These are phyloP conservation scores for Semicossyphus pulcher DNA, from an alignment of 2,113 vertebrate genomes.

Conservation along the genomic window DNA sequence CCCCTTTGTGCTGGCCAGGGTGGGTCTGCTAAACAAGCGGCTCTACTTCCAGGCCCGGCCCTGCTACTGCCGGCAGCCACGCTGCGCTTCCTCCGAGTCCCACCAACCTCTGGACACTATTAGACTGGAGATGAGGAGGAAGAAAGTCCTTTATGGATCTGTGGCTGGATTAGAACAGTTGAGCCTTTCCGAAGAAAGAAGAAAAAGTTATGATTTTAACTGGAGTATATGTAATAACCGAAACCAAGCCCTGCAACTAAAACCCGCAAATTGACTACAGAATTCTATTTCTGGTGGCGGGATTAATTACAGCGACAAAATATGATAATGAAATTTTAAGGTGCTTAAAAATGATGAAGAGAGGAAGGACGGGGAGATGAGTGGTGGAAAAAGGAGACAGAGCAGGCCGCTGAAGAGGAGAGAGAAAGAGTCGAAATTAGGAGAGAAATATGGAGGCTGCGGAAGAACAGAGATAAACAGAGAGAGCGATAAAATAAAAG, in stretches of 20 bases:
- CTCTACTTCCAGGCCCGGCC: slow-evolving; percentile 59
- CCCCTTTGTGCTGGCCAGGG: slow-evolving; percentile 76
- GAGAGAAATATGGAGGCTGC: neutral
- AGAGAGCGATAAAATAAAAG: neutral
- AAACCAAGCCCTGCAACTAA: slow-evolving; percentile 22
- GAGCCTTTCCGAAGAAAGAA: neutral
- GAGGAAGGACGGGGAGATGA: neutral
- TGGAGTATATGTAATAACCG: neutral
- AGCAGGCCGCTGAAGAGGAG: neutral
- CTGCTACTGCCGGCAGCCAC: slow-evolving; percentile 30
- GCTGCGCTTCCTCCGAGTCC: slow-evolving; percentile 41
- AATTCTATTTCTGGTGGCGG: slow-evolving; percentile 24
- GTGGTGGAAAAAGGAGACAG: neutral
- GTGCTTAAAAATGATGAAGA: neutral
- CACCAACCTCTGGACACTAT: slow-evolving; percentile 4
- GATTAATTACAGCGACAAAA: slow-evolving; percentile 41
- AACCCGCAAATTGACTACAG: slow-evolving; percentile 7
- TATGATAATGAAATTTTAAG: slow-evolving; percentile 19
- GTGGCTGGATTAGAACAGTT: neutral
- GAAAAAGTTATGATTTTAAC: slow-evolving; percentile 1
- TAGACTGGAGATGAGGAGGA: slow-evolving; percentile 1
- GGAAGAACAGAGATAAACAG: slow-evolving; percentile 1
- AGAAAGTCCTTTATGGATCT: slow-evolving; percentile 10
- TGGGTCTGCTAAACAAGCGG: slow-evolving; percentile 77
- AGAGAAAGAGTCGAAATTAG: neutral